Evolutionary conservation across 2,113 vertebrate species (phyloP).

Genomic region (Tautogolabrus adspersus): DNA sequence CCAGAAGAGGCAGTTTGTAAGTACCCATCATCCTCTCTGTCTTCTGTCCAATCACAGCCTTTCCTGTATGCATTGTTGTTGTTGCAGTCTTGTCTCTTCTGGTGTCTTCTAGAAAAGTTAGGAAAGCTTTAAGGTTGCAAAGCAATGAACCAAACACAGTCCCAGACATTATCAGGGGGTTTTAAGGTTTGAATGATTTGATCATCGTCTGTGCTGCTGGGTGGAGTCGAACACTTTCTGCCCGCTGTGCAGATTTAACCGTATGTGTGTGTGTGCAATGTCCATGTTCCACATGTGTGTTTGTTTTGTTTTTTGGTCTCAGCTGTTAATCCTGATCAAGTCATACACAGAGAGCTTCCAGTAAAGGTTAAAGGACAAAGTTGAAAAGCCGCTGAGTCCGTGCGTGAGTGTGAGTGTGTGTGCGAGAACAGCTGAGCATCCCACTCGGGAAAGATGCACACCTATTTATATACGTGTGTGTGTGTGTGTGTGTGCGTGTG

Average conservation of each 20-base stretch:
- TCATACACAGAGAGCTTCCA: conserved; percentile 24
- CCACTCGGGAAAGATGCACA: conserved; percentile 4
- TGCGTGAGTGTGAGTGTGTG: not conserved
- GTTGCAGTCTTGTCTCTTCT: too few relatives aligned
- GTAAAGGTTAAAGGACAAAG: conserved; percentile 46
- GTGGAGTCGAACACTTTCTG: too few relatives aligned
- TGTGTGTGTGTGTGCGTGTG: too few relatives aligned
- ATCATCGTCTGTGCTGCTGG: too few relatives aligned
- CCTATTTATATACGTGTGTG: conserved; percentile 49
- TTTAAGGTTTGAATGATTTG: too few relatives aligned
- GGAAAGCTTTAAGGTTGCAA: too few relatives aligned
- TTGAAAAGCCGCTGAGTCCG: conserved; percentile 28
- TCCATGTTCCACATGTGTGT: not conserved
- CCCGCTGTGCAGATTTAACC: too few relatives aligned
- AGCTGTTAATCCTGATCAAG: conserved; percentile 17
- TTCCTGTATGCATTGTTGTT: not conserved
- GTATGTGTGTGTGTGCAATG: not conserved
- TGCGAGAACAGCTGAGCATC: conserved; percentile 58
- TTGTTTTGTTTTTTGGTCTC: not conserved
- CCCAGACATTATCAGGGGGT: not conserved
- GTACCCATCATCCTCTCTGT: conserved; percentile 71
- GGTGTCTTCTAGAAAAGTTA: too few relatives aligned
- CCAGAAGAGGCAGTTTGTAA: conserved; percentile 99
- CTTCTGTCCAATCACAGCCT: not conserved
- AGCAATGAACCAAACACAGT: conserved; percentile 44